Conservation (phyloP, 2,797 vertebrate genomes). For the Diglossa cyanea region DNA sequence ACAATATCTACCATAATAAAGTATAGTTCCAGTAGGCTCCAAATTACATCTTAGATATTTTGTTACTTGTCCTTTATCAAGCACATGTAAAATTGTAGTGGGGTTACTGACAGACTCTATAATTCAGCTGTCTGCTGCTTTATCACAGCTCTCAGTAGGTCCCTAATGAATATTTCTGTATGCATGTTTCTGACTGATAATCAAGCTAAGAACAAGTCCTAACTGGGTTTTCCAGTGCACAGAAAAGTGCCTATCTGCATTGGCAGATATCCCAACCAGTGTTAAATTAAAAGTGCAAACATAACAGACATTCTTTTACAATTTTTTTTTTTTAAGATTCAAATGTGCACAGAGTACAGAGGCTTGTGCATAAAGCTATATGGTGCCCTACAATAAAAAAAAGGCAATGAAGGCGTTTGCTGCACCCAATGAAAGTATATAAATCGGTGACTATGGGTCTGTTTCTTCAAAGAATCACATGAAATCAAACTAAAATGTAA, state of each 20-base stretch:
- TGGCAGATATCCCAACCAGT: conserved; percentile 72
- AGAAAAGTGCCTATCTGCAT: conserved; percentile 66
- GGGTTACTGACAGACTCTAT: conserved; percentile 70
- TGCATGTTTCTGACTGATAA: conserved; percentile 83
- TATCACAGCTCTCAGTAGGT: conserved; percentile 78
- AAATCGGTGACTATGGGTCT: not conserved
- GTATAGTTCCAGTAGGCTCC: conserved; percentile 36
- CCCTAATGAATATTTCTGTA: conserved; percentile 82
- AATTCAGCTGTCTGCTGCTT: conserved; percentile 80
- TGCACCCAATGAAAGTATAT: not conserved
- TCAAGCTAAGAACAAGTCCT: conserved; percentile 78
- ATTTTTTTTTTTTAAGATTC: not conserved
- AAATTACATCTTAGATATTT: conserved; percentile 73
- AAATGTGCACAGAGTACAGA: not conserved
- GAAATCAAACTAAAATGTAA: not conserved
- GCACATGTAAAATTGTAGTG: conserved; percentile 73
- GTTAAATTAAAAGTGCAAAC: conserved; percentile 74
- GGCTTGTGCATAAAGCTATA: not conserved
- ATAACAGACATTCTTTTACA: conserved; percentile 29
- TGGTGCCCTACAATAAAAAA: not conserved
- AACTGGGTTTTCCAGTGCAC: conserved; percentile 72
- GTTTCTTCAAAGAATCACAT: not conserved
- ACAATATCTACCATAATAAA: conserved; percentile 12
- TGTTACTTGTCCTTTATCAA: conserved; percentile 78
- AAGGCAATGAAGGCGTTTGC: not conserved